Evolutionary conservation across 2,888 invertebrate genomes (phyloP), one percentile per base, ranked within the genome.

Genomic region (Tachina lurida): DNA sequence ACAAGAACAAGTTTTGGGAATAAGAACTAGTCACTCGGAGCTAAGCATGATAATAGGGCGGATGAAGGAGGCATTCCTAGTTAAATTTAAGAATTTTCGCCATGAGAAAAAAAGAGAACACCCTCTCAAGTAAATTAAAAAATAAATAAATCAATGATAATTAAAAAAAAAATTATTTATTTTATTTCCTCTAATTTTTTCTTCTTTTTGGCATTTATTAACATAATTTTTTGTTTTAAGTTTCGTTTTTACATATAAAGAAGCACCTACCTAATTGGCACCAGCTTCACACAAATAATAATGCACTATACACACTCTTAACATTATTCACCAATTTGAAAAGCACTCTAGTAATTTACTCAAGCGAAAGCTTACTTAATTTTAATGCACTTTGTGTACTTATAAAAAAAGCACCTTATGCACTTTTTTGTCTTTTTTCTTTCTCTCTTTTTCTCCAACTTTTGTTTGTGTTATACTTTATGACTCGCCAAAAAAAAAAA

Each of bases 371-470:
- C 22, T 65, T 39, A 80, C 74, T 81, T 84, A 84, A 71, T 52
- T 73, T 77, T 15, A 73, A 77, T 84, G 83, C 83, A 84, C 83
- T 73, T 67, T 65, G 10, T 73, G 60, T 67, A 73, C 52, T 22
- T 49, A 22, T 54, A 45, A 63, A 65, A 77, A 77, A 45, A 77
- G 77, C 83, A 83, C 83, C 83, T 83, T 73, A 77, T 77, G 83
- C 83, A 83, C 83, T 86, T 73, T 60, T 73, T 70, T 62, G 81
- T 87, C 88, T 89, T 87, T 88, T 87, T 85, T 88, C 87, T 88
- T 88, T 90, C 87, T 88, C 82, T 83, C n/a, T 88, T 52, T 74
- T 54, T 87, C 87, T 87, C 63, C 71, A 54, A 77, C 65, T 77
- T 77, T 60, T 70, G n/a, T 75, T 52, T 62, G 65, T 31, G 15